These are phyloP conservation scores for Loriculus beryllinus DNA, from an alignment of 2,797 vertebrate genomes.

Conservation along the genomic window DNA sequence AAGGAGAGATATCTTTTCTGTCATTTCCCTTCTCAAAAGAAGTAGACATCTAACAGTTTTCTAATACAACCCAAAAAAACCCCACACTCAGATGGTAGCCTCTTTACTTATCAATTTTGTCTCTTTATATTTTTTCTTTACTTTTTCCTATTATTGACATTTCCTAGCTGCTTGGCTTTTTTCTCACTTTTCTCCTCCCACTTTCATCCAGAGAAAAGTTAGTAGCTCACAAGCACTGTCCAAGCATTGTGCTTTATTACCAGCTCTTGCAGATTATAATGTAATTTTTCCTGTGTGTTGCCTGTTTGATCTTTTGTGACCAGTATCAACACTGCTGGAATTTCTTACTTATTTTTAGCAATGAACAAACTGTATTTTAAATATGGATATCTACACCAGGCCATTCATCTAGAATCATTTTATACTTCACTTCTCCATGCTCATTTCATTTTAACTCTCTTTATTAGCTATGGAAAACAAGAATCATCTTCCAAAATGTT, in stretches of 20 bases:
- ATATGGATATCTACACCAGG: not conserved
- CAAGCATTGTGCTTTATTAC: not conserved
- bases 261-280: not conserved
- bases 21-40: not conserved
- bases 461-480: not conserved
- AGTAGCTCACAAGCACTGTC: not conserved
- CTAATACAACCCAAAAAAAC: not conserved
- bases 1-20: not conserved
- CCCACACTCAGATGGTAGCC: not conserved
- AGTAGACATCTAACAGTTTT: not conserved
- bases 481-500: not conserved
- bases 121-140: not conserved
- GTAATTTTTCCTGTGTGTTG: not conserved
- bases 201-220: not conserved
- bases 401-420: not conserved
- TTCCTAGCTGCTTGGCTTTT: not conserved
- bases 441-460: not conserved
- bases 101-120: not conserved
- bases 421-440: not conserved
- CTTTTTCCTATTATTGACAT: not conserved
- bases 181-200: not conserved
- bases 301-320: not conserved
- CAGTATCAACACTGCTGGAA: not conserved
- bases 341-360: not conserved
- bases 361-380: not conserved